phyloP scores from a whole-genome alignment of 2,113 vertebrate species.

The Nycticorax nycticorax region DNA sequence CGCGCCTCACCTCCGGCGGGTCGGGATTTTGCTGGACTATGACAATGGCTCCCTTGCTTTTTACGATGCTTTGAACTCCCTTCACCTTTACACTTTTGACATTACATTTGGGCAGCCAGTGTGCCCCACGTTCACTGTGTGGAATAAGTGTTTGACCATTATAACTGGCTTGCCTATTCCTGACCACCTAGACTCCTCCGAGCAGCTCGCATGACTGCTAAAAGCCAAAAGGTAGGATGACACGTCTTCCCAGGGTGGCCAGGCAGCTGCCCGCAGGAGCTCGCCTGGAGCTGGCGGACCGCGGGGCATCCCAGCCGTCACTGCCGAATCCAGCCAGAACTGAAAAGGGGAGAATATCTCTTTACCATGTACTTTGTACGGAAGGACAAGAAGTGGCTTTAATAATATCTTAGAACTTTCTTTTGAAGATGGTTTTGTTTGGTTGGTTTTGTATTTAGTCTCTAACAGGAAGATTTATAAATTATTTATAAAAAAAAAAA shows the following conservation, averaged over 20 bases:
- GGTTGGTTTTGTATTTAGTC: conserved; percentile 67
- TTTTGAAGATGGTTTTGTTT: conserved; percentile 38
- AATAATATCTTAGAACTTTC: conserved; percentile 62
- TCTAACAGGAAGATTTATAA: conserved; percentile 76
- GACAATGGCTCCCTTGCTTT: conserved; percentile 92
- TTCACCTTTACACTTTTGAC: conserved; percentile 94
- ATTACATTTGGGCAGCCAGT: conserved; percentile 91
- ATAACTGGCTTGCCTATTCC: conserved; percentile 97
- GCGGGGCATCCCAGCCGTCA: background rate
- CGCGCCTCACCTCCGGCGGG: conserved; percentile 87
- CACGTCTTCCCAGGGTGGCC: background rate
- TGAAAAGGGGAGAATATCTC: background rate
- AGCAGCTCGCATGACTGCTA: conserved; percentile 81
- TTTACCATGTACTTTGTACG: conserved; percentile 48
- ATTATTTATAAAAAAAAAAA: conserved; percentile 79
- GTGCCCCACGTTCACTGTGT: conserved; percentile 95
- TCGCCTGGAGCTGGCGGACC: background rate
- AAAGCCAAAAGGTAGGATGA: background rate
- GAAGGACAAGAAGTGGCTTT: conserved; percentile 66
- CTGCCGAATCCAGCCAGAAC: background rate
- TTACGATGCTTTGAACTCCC: conserved; percentile 92
- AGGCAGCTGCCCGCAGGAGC: background rate
- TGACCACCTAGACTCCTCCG: conserved; percentile 90
- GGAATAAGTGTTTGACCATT: conserved; percentile 96
- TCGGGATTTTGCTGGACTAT: conserved; percentile 95